These are phyloP conservation scores for Lasioglossum baleicum DNA, from an alignment of 1,140 invertebrate species.

Conservation along the genomic window DNA sequence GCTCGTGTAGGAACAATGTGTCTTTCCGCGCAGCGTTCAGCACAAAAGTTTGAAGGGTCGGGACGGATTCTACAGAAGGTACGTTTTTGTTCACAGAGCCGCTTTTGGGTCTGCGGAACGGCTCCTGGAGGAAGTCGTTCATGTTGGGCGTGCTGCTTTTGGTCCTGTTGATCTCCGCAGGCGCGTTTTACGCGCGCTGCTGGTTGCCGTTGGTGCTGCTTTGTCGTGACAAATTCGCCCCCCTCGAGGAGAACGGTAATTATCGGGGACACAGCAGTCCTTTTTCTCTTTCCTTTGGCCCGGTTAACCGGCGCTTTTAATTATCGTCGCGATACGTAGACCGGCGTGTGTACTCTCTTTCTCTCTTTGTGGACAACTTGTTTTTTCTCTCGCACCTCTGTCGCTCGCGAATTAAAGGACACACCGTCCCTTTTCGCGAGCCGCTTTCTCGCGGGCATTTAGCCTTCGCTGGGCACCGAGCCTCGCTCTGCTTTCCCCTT, in stretches of 20 bases:
- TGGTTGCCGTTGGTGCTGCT: conserved; percentile 73
- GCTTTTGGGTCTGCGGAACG: conserved; percentile 70
- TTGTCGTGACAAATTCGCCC: conserved; percentile 74
- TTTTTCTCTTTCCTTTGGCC: conserved; percentile 13
- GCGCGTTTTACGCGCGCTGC: conserved; percentile 74
- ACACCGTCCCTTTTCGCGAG: background rate
- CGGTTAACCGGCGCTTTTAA: conserved; percentile 46
- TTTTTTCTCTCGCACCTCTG: background rate
- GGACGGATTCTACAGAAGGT: too few species aligned
- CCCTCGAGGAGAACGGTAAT: conserved; percentile 77
- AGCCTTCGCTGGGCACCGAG: background rate
- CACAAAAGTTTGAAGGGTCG: too few species aligned
- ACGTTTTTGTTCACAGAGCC: conserved; percentile 66
- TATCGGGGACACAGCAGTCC: conserved; percentile 28
- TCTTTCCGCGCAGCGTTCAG: too few species aligned
- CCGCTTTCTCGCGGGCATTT: background rate
- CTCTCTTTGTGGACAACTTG: background rate
- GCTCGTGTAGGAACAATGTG: too few species aligned
- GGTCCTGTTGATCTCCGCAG: conserved; percentile 69
- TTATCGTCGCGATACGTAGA: conserved; percentile 9
- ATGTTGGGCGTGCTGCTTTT: conserved; percentile 71
- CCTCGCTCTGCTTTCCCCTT: background rate
- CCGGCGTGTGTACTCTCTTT: too few species aligned
- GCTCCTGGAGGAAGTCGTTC: conserved; percentile 74
- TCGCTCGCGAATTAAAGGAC: conserved; percentile 37